phyloP scores from a whole-genome alignment of 2,888 invertebrate species.

The Muscina levida region DNA sequence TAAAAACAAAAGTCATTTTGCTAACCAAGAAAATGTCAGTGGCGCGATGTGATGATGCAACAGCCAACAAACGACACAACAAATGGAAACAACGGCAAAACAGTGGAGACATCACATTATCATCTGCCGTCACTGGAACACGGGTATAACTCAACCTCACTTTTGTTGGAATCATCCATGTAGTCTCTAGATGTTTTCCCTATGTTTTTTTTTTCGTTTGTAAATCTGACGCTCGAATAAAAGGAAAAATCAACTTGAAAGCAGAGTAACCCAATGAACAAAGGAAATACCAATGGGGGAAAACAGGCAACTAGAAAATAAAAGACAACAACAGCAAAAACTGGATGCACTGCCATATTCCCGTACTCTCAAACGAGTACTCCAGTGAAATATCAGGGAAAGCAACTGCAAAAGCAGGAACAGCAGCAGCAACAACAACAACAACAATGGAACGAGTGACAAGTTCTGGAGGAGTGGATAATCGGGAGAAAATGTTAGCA shows the following conservation, averaged over 20 bases:
- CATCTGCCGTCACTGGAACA: constrained; percentile 47
- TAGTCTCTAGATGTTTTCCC: neutral
- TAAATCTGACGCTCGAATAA: constrained; percentile 54
- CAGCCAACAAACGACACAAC: constrained; percentile 18
- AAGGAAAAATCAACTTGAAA: constrained; percentile 60
- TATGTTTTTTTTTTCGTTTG: constrained; percentile 30
- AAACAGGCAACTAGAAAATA: constrained; percentile 46
- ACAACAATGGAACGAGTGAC: constrained; percentile 9
- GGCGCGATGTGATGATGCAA: constrained; percentile 53
- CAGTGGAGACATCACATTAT: neutral
- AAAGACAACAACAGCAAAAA: too few species aligned
- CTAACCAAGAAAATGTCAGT: constrained; percentile 47
- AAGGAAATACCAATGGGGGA: constrained; percentile 65
- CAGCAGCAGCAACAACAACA: neutral
- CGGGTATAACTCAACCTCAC: constrained; percentile 63
- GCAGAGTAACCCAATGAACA: constrained; percentile 65
- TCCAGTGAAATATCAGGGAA: constrained; percentile 1
- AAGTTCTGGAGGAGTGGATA: constrained; percentile 2
- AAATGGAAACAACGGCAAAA: neutral
- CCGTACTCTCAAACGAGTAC: constrained; percentile 45
- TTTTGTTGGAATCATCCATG: constrained; percentile 37
- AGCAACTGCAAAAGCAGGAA: neutral
- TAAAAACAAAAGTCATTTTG: constrained; percentile 66
- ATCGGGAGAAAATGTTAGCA: neutral
- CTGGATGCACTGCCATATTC: neutral